Base-by-base conservation (phyloP, 2,888 invertebrate species). In the Caradrina kadenii region DNA sequence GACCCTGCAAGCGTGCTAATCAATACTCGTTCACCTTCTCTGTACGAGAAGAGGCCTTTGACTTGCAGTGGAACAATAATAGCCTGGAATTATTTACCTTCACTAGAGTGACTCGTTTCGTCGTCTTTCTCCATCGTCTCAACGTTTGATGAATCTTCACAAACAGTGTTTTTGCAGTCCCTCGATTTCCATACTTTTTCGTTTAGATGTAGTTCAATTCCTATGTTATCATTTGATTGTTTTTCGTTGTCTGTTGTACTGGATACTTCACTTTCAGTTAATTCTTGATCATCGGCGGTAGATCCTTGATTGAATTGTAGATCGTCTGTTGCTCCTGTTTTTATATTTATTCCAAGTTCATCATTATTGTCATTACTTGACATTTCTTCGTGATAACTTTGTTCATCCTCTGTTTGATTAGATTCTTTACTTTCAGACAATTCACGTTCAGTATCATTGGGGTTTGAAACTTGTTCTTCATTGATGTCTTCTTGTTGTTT, bases 81-180 rank as follows among this genome's bases (percentile, higher is more conserved):
- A 42, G 42, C 13, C 2, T 31, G 31, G 31, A 6, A 6, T 31
- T 35, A 35, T 35, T 58, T 60, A 77, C 77, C 78, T 39, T 62
- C 64, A 13, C 53, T 59, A 15, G 35, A 69, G 26, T n/a, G 4
- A 53, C 39, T 63, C 1, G 31, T 19, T 17, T 50, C 49, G 26
- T 10, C 22, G 21, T 71, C 58, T 42, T 6, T 35, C 1, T 60
- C 64, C 49, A 63, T 58, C 1, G 2, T n/a, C 17, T 80, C 63
- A 31, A 17, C 19, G 19, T 50, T 35, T 26, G 35, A n/a, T 7
- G 10, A n/a, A 15, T 15, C 15, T 21, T 2, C 22, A 45, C 6
- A 11, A 17, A 0, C 19, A 1, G 7, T 35, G 2, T 10, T 22
- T 50, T 54, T 15, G 15, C 17, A 10, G 31, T n/a, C 3, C 0